Base-by-base conservation (phyloP, 30 jellyfish, hydroid and myxozoan species). In the Pelagia noctiluca region DNA sequence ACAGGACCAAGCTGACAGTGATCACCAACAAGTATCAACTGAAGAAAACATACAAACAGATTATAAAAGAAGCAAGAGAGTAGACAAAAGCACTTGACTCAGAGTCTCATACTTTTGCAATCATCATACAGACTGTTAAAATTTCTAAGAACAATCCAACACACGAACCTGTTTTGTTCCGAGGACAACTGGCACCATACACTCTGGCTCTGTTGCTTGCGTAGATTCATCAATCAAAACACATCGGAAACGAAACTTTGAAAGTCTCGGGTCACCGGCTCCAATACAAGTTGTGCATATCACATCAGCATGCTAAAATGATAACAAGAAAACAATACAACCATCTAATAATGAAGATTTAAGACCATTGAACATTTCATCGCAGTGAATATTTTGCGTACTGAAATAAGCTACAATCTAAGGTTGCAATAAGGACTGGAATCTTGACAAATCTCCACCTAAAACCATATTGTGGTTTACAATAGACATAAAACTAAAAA, bases 1-100 rank as follows among this genome's bases (percentile, higher is more conserved):
- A 95, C 99, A 8, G 99, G 99, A 18, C 99, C 99, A 34, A 95
- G 83, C 91, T 95, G 99, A 70, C 98, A 95, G 65, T 95, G 99
- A 80, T 95, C 99, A 28, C 99, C 99, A 80, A 95, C 99, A 66
- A 95, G 76, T 21, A 95, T 95, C 50, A 95, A 93, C 99, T 95
- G 75, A n/a, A 60, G 36, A 33, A 60, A 72, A 66, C 53, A 28
- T 32, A 24, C 22, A 0, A 35, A 24, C 46, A 0, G 1, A 0
- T 64, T 11, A 69, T 0, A 42, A 16, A 30, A 4, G n/a, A 22
- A 48, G 31, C 8, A 11, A 46, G 16, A 50, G 74, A 71, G 5
- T 66, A 12, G 31, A 66, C 26, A 22, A 7, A 13, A 5, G 31
- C 7, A 13, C 67, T 7, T n/a, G n/a, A n/a, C n/a, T n/a, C n/a